phyloP scores from a whole-genome alignment of 2,797 vertebrate species.

The Parauchenoglanis punctatus region DNA sequence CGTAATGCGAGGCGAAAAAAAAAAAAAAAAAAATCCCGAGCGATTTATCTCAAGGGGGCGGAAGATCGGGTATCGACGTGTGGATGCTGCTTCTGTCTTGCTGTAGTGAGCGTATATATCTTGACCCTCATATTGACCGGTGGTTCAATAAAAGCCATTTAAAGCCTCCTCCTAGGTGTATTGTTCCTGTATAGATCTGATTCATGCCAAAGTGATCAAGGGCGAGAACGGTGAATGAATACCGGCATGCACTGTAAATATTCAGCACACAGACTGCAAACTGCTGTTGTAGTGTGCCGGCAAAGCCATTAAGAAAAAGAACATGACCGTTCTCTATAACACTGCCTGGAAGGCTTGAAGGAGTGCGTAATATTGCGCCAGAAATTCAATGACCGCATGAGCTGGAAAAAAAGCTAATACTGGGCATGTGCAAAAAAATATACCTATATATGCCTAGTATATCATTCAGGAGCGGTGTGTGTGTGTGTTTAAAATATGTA shows the following conservation, averaged over 20 bases:
- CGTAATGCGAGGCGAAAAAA: not conserved
- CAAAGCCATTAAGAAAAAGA: slow-evolving; percentile 25
- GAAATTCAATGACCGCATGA: slow-evolving; percentile 23
- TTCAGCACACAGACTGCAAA: slow-evolving; percentile 28
- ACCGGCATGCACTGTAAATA: slow-evolving; percentile 42
- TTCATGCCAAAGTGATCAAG: slow-evolving; percentile 57
- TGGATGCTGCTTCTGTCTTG: slow-evolving; percentile 27
- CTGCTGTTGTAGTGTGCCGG: slow-evolving; percentile 1
- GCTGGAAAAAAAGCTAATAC: not conserved
- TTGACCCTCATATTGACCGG: slow-evolving; percentile 32
- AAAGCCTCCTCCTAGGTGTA: slow-evolving; percentile 46
- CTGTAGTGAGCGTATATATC: slow-evolving; percentile 45
- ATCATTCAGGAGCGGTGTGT: not conserved
- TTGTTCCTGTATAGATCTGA: slow-evolving; percentile 55
- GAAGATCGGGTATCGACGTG: slow-evolving; percentile 33
- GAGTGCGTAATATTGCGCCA: slow-evolving; percentile 2
- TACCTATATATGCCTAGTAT: not conserved
- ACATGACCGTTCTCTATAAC: slow-evolving; percentile 21
- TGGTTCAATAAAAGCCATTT: slow-evolving; percentile 50
- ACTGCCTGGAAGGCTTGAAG: slow-evolving; percentile 14
- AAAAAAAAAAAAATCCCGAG: not conserved
- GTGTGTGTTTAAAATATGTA: slow-evolving; percentile 9
- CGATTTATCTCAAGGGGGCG: slow-evolving; percentile 15
- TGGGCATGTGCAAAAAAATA: not conserved
- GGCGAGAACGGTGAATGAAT: slow-evolving; percentile 54